A percentile compares a stretch with the other conserved stretches of the same genome.
phyloP scores from a whole-genome alignment of 2,888 invertebrate genomes.

The Oegoconia quadripuncta region DNA sequence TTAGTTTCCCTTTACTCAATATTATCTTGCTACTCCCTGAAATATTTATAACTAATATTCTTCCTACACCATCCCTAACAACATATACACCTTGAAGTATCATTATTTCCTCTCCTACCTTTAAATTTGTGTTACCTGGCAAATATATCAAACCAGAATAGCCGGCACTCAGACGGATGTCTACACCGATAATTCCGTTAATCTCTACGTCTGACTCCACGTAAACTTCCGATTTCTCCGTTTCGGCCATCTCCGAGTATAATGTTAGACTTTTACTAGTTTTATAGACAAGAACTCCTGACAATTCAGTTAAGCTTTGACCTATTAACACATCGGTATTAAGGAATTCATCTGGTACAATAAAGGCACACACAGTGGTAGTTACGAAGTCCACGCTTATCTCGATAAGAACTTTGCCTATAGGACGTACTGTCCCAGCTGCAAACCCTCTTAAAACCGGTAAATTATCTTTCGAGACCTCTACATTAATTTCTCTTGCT shows the following conservation, averaged over 20 bases:
- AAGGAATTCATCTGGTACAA: constrained; percentile 4
- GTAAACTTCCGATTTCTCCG: background rate
- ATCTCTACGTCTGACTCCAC: background rate
- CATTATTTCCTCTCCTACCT: too few relatives aligned
- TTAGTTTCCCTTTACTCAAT: background rate
- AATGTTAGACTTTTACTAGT: constrained; percentile 1
- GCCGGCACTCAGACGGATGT: background rate
- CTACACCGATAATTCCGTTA: background rate
- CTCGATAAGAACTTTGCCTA: background rate
- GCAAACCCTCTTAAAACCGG: background rate
- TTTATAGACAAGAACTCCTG: constrained; percentile 8
- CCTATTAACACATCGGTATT: constrained; percentile 8
- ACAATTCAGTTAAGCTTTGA: constrained; percentile 9
- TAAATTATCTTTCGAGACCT: background rate
- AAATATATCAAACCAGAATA: too few relatives aligned
- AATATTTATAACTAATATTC: background rate
- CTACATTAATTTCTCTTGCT: background rate
- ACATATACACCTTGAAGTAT: background rate
- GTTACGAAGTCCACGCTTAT: constrained; percentile 6
- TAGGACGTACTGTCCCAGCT: background rate
- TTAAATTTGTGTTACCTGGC: too few relatives aligned
- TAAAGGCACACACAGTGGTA: constrained; percentile 2
- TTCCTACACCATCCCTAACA: background rate
- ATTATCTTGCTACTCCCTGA: background rate
- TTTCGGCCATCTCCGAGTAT: background rate